Evolutionary conservation across 2,888 invertebrate genomes (phyloP).

Genomic region (Dolichomitus sp.): DNA sequence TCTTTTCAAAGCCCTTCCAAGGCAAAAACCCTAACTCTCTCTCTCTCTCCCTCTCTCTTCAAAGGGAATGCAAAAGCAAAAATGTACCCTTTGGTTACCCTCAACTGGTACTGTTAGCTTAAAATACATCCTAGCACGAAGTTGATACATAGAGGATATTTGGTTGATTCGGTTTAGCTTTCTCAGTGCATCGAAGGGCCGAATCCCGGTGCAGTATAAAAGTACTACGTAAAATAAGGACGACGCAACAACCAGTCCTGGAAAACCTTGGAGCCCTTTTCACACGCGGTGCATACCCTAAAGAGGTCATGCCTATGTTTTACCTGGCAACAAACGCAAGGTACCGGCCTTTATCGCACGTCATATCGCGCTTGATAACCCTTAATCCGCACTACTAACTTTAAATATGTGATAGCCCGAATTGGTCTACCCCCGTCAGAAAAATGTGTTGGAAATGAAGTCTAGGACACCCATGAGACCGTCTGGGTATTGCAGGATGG

Average conservation of each 20-base stretch:
- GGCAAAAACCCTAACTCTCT: constrained; percentile 4
- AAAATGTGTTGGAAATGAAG: too few species aligned
- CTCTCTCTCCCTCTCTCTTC: not conserved
- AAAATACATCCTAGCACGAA: not conserved
- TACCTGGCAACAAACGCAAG: too few species aligned
- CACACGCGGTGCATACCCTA: too few species aligned
- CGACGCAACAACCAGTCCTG: not conserved
- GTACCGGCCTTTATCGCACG: too few species aligned
- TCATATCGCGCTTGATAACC: too few species aligned
- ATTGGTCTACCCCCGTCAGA: too few species aligned
- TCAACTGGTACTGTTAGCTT: constrained; percentile 3
- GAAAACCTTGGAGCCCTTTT: too few species aligned
- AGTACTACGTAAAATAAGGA: not conserved
- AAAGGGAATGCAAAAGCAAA: constrained; percentile 2
- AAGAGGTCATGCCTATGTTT: too few species aligned
- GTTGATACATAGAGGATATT: constrained; percentile 24
- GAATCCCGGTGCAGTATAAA: not conserved
- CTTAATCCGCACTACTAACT: too few species aligned
- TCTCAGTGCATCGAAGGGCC: not conserved
- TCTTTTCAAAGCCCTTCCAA: constrained; percentile 7
- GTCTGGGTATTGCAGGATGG: too few species aligned
- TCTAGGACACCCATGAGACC: too few species aligned
- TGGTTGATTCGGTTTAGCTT: not conserved
- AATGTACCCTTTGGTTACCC: constrained; percentile 13
- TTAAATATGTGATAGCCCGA: too few species aligned